These are phyloP conservation scores for Rhopalosiphum padi DNA, from an alignment of 1,140 invertebrate genomes.

Conservation along the genomic window DNA sequence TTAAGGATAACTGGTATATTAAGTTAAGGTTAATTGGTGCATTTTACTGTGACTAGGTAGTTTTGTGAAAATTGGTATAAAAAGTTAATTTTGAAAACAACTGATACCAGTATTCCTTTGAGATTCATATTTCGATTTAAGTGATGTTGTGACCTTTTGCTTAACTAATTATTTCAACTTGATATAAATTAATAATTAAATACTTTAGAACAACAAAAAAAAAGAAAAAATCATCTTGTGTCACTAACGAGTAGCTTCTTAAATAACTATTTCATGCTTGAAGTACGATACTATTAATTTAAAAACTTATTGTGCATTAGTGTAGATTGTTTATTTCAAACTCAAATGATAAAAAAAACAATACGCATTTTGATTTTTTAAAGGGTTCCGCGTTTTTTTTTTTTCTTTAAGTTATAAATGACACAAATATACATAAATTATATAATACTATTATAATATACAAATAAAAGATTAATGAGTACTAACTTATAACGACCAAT, in stretches of 20 bases:
- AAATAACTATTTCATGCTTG: not conserved
- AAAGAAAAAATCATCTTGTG: not conserved
- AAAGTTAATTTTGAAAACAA: no score
- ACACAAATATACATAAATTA: not conserved
- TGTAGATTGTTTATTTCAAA: not conserved
- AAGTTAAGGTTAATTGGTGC: no score
- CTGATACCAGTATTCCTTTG: not conserved
- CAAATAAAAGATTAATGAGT: no score
- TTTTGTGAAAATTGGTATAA: no score
- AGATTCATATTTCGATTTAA: not conserved
- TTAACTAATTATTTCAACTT: not conserved
- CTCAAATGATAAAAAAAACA: no score
- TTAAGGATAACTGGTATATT: no score
- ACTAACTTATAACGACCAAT: not conserved
- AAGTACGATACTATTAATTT: no score
- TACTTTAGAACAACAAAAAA: not conserved
- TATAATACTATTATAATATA: not conserved
- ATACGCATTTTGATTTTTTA: not conserved
- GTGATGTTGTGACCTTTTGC: not conserved
- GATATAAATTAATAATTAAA: not conserved
- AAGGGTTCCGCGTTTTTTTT: not conserved
- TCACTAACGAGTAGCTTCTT: not conserved
- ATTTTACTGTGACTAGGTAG: no score
- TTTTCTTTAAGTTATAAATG: not conserved
- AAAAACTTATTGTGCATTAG: not conserved